These are phyloP conservation scores for Tipula vernalis DNA, from an alignment of 2,888 invertebrate species.

Conservation along the genomic window DNA sequence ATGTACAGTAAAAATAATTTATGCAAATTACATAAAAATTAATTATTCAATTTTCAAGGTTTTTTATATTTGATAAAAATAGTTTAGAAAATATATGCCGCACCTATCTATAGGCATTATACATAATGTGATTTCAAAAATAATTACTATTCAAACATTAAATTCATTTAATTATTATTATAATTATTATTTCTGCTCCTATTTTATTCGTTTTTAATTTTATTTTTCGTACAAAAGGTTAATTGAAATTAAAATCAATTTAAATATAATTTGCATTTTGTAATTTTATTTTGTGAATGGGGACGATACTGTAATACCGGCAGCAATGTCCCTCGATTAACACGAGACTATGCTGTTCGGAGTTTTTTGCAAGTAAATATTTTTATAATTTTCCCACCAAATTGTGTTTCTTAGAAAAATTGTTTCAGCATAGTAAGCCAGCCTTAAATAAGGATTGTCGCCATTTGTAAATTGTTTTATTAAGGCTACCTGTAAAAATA, in stretches of 20 bases:
- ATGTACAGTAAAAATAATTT: background rate
- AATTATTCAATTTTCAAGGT: background rate
- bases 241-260: background rate
- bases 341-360: no score
- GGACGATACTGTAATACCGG: background rate
- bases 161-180: background rate
- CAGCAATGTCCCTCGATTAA: background rate
- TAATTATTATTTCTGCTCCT: background rate
- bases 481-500: no score
- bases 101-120: background rate
- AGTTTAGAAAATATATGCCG: background rate
- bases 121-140: background rate
- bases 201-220: background rate
- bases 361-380: no score
- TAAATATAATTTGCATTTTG: background rate
- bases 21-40: background rate
- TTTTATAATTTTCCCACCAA: no score
- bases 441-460: no score
- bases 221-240: background rate
- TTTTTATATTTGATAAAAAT: background rate
- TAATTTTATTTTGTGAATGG: background rate
- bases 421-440: no score
- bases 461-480: no score
- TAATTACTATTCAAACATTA: background rate
- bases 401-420: no score